These are phyloP conservation scores for Nylanderia fulva DNA, from an alignment of 1,140 invertebrate species.

Conservation along the genomic window DNA sequence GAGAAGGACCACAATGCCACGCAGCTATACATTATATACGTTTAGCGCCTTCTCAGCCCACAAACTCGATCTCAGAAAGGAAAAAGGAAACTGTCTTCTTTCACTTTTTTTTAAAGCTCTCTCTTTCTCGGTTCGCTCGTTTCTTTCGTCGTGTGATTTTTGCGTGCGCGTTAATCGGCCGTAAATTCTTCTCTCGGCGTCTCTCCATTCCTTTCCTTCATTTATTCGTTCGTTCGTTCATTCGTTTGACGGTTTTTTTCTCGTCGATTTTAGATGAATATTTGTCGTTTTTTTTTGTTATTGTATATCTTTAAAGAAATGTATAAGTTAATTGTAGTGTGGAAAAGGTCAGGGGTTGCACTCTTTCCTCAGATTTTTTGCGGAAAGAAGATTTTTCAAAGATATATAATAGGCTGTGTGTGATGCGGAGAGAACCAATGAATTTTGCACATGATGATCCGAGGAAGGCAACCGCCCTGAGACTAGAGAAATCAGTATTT, in stretches of 20 bases:
- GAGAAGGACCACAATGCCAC: background rate
- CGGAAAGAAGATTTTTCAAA: constrained; percentile 7
- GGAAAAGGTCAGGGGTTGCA: constrained; percentile 2
- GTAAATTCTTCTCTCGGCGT: background rate
- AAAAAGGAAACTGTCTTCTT: background rate
- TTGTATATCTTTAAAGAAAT: constrained; percentile 30
- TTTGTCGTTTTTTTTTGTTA: constrained; percentile 53
- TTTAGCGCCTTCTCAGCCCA: constrained; percentile 79
- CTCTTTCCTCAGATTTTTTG: constrained; percentile 24
- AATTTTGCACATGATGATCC: constrained; percentile 61
- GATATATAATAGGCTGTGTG: constrained; percentile 69
- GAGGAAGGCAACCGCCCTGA: constrained; percentile 79
- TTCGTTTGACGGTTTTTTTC: constrained; percentile 21
- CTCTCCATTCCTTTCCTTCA: constrained; percentile 33
- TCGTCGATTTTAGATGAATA: constrained; percentile 34
- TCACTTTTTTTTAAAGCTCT: constrained; percentile 46
- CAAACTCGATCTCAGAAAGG: constrained; percentile 83
- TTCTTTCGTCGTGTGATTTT: constrained; percentile 23
- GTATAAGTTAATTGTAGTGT: constrained; percentile 45
- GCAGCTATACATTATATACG: constrained; percentile 75
- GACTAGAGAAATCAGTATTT: constrained; percentile 84
- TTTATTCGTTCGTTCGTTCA: constrained; percentile 8
- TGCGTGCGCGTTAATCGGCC: constrained; percentile 16
- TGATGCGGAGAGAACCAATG: background rate
- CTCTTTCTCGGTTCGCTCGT: constrained; percentile 42